Conservation (phyloP, 2,888 invertebrate species). For the Cephonodes hylas region DNA sequence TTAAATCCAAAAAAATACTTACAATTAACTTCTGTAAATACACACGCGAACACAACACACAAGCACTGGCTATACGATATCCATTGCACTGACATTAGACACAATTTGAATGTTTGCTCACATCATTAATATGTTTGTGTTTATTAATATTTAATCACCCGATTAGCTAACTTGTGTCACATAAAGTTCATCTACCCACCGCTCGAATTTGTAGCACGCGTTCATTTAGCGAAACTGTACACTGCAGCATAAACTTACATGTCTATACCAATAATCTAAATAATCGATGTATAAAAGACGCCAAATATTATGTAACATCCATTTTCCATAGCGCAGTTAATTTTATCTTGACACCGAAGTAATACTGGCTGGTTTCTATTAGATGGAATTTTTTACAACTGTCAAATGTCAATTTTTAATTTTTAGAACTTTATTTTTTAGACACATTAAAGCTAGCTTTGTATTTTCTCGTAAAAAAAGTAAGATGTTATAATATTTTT, state of each 20-base stretch:
- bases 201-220: neutral
- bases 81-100: constrained; percentile 8
- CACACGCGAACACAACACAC: neutral
- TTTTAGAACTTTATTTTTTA: too few species aligned
- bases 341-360: neutral
- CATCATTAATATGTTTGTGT: constrained; percentile 2
- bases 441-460: too few species aligned
- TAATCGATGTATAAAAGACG: neutral
- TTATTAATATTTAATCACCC: neutral
- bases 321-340: neutral
- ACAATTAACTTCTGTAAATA: too few species aligned
- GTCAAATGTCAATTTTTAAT: too few species aligned
- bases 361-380: neutral
- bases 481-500: too few species aligned
- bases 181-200: constrained; percentile 2
- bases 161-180: neutral
- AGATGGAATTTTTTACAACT: neutral
- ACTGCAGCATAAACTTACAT: neutral
- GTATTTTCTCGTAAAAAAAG: too few species aligned
- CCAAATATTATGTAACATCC: neutral
- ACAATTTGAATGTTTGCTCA: neutral
- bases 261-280: neutral
- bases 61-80: neutral
- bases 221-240: neutral
- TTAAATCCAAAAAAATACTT: too few species aligned